These are phyloP conservation scores for Chascanopsetta lugubris DNA, from an alignment of 2,113 vertebrate species.

Conservation along the genomic window DNA sequence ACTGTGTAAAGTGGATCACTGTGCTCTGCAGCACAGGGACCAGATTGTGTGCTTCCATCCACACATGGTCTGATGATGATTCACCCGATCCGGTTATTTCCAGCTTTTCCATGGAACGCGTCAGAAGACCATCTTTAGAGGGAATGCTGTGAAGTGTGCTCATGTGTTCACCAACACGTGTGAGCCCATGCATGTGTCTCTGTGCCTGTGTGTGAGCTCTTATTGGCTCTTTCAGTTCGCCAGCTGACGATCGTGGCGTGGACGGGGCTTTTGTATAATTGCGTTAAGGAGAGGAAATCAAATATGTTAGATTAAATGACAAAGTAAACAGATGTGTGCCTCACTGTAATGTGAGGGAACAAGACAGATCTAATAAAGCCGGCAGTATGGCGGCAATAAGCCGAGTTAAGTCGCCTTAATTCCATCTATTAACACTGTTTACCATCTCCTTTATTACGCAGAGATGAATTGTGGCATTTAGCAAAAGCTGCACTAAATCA, in stretches of 20 bases:
- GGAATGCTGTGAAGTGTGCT: constrained; percentile 2
- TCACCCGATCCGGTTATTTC: constrained; percentile 17
- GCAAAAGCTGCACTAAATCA: constrained; percentile 48
- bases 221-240: constrained; percentile 17
- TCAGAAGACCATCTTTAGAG: constrained; percentile 14
- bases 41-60: constrained; percentile 32
- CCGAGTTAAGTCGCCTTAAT: constrained; percentile 72
- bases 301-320: constrained; percentile 75
- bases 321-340: constrained; percentile 74
- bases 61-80: constrained; percentile 11
- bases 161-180: background rate
- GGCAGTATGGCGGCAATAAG: constrained; percentile 66
- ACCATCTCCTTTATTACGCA: constrained; percentile 68
- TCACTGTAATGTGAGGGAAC: constrained; percentile 67
- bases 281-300: constrained; percentile 69
- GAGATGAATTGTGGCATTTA: constrained; percentile 65
- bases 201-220: constrained; percentile 9
- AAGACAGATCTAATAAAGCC: constrained; percentile 73
- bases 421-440: constrained; percentile 77
- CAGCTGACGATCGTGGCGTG: constrained; percentile 39
- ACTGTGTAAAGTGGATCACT: background rate
- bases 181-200: background rate
- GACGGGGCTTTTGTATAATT: constrained; percentile 61
- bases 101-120: constrained; percentile 2
- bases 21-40: background rate